Evolutionary conservation across 2,113 vertebrate genomes (phyloP), one percentile per base, ranked within the genome.

Genomic region (Phycodurus eques): DNA sequence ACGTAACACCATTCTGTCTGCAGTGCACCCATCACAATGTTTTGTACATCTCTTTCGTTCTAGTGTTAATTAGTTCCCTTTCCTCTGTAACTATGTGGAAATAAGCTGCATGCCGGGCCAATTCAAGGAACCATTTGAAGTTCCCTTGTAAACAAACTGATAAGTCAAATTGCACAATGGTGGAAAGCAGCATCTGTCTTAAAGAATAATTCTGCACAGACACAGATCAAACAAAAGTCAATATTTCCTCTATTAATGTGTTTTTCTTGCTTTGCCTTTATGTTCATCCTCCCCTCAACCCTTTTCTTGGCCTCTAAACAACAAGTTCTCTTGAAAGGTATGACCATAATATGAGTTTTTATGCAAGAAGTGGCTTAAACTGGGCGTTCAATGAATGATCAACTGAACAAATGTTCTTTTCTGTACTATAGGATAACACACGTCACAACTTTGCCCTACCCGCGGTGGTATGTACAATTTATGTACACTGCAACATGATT

Each of bases 321-420:
- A 89, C 81, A 90, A 95, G 93, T 89, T 95, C 92, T 92, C 93
- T 94, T 82, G 93, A 93, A 94, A 95, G 93, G 93, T 94, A 95
- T 88, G 94, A 91, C 8, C 51, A 19, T 14, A 78, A 1, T 6
- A 53, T 66, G 13, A 12, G 35, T 64, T 43, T 64, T 64, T 7
- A 17, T 43, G 39, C 19, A 43, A 43, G 14, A n/a, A 1, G n/a
- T 15, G 42, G 20, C 42, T 46, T 8, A n/a, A 22, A 22, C 4
- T 44, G 42, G 13, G 8, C 17, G 43, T 31, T 5, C 65, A 70
- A 11, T 65, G n/a, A 13, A 71, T 68, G 20, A 74, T 57, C 0
- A 47, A 49, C 66, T 2, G 59, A 72, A 35, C 68, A 12, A 62
- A 27, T 75, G 15, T 60, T 1, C 59, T 1, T 80, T 57, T 76